Evolutionary conservation across 2,113 vertebrate genomes (phyloP).

Genomic region (Pyrgilauda ruficollis): DNA sequence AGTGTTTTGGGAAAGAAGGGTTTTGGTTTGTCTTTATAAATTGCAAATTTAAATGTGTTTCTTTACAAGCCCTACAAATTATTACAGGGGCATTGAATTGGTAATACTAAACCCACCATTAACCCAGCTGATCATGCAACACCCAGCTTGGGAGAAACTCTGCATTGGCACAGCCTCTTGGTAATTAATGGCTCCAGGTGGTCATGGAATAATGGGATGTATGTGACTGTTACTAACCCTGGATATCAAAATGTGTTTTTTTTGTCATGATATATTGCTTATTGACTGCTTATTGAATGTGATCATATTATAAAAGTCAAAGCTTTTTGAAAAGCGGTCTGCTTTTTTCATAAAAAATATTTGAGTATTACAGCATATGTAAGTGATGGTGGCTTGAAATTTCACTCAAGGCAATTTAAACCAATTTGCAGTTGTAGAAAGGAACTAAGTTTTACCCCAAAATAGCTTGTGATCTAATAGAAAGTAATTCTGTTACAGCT

Average conservation of each 20-base stretch:
- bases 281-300: not conserved
- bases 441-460: not conserved
- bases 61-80: not conserved
- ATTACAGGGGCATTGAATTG: not conserved
- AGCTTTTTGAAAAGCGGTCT: not conserved
- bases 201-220: not conserved
- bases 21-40: not conserved
- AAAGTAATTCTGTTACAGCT: constrained; percentile 22
- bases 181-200: not conserved
- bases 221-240: not conserved
- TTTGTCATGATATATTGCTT: not conserved
- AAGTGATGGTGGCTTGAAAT: not conserved
- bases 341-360: not conserved
- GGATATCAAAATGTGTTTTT: not conserved
- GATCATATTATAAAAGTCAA: not conserved
- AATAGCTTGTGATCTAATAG: constrained; percentile 37
- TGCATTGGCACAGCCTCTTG: not conserved
- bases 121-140: not conserved
- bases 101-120: not conserved
- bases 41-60: not conserved
- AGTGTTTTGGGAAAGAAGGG: not conserved
- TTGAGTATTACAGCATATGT: not conserved
- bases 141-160: not conserved
- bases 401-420: not conserved
- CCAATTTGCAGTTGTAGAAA: not conserved